These are phyloP conservation scores for Altica lythri DNA, from an alignment of 2,888 invertebrate genomes.

Conservation along the genomic window DNA sequence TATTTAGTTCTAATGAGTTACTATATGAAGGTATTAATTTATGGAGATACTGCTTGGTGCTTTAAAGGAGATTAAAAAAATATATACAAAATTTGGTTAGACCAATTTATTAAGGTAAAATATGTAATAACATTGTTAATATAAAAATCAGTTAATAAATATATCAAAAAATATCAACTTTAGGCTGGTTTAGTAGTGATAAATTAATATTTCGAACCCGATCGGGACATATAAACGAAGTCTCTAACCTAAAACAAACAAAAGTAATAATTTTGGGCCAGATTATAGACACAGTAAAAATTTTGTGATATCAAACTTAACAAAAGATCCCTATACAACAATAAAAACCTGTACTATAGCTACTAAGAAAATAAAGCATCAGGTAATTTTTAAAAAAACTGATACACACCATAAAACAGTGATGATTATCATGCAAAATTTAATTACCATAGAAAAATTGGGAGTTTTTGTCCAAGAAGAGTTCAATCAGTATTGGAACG, in stretches of 20 bases:
- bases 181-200: too few relatives aligned
- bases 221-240: conserved; percentile 21
- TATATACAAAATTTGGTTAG: conserved; percentile 7
- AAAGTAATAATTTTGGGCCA: conserved; percentile 16
- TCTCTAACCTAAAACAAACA: conserved; percentile 27
- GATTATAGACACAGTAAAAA: not conserved
- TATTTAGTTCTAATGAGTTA: too few relatives aligned
- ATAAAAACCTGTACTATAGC: conserved; percentile 5
- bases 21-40: too few relatives aligned
- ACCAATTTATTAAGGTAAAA: conserved; percentile 16
- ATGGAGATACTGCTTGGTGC: conserved; percentile 20
- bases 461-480: too few relatives aligned
- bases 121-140: too few relatives aligned
- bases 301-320: not conserved
- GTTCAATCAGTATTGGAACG: too few relatives aligned
- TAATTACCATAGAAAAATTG: too few relatives aligned
- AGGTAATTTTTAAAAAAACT: too few relatives aligned
- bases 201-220: not conserved
- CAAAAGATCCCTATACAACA: conserved; percentile 7
- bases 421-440: too few relatives aligned
- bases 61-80: conserved; percentile 1
- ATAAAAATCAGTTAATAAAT: conserved; percentile 8
- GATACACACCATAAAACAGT: too few relatives aligned
- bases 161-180: conserved; percentile 1
- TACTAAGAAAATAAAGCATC: too few relatives aligned